Evolutionary conservation across 2,888 invertebrate species (phyloP), one percentile per base, ranked within the genome.

Genomic region (Lasioglossum leucozonium): DNA sequence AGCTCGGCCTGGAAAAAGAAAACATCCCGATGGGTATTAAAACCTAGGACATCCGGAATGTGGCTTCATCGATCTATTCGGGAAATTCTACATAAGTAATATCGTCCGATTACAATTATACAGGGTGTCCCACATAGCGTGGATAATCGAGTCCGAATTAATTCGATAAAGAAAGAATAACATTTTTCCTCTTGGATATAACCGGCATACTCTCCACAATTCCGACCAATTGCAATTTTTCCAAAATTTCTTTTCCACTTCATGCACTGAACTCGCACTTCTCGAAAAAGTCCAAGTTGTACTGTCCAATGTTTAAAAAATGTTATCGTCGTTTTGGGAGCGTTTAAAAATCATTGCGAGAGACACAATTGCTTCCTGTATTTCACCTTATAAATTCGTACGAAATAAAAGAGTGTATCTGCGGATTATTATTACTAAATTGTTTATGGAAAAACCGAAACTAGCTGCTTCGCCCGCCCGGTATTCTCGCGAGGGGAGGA

Each of bases 1-100:
- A 22, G 13, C 22, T 11, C 34, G 0, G 22, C 34, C 40, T 47
- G 42, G 2, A n/a, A 26, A 75, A 74, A 79, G 74, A 75, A 75
- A 62, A 55, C 74, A n/a, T 47, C 10, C 22, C 58, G 16, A 73
- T 22, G 42, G 55, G 44, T 37, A 34, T 79, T 51, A 69, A 78
- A 82, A 75, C 51, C 65, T 2, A 18, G 18, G 1, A 65, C 22
- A 16, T 22, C 18, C 34, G 30, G 18, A 34, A 30, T 65, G 65
- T 34, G 34, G 34, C 10, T 6, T 34, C 13, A 5, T 58, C 58
- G 13, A 26, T 22, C 13, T 22, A 10, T 51, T 22, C 51, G 2
- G 51, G 8, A 58, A 58, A 58, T 58, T 58, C 26, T 13, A 51
- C 51, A 2, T 13, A 58, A 26, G 13, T 26, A 58, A 58, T 26